Evolutionary conservation across 2,888 invertebrate genomes (phyloP).

Genomic region (Apamea crenata): DNA sequence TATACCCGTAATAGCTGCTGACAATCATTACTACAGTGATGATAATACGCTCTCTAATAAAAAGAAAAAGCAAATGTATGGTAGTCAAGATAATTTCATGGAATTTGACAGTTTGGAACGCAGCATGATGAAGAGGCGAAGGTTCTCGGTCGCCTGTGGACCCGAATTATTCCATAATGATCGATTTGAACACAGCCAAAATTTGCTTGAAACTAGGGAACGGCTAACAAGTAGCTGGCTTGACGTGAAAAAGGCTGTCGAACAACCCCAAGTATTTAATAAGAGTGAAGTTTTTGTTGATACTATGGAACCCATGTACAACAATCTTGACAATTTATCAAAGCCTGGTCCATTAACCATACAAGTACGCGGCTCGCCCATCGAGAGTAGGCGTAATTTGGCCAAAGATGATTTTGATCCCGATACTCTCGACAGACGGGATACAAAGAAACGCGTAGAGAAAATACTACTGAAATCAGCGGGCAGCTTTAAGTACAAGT

Average conservation of each 20-base stretch:
- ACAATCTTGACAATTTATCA: constrained; percentile 77
- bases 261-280: constrained; percentile 75
- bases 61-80: constrained; percentile 74
- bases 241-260: constrained; percentile 80
- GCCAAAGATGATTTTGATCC: constrained; percentile 94
- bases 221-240: constrained; percentile 85
- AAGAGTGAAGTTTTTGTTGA: constrained; percentile 93
- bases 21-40: constrained; percentile 83
- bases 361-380: constrained; percentile 94
- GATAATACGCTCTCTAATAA: constrained; percentile 77
- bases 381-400: constrained; percentile 92
- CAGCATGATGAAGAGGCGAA: constrained; percentile 77
- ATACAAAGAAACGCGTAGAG: constrained; percentile 84
- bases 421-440: constrained; percentile 94
- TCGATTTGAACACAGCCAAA: constrained; percentile 71
- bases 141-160: constrained; percentile 84
- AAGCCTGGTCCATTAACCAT: constrained; percentile 95
- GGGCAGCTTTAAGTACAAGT: constrained; percentile 93
- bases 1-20: constrained; percentile 86
- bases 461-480: constrained; percentile 92
- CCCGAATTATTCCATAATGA: constrained; percentile 85
- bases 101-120: constrained; percentile 86
- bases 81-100: constrained; percentile 73
- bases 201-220: constrained; percentile 75
- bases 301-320: constrained; percentile 89